Conservation (phyloP, 2,888 invertebrate species). For the Andrena camellia region DNA sequence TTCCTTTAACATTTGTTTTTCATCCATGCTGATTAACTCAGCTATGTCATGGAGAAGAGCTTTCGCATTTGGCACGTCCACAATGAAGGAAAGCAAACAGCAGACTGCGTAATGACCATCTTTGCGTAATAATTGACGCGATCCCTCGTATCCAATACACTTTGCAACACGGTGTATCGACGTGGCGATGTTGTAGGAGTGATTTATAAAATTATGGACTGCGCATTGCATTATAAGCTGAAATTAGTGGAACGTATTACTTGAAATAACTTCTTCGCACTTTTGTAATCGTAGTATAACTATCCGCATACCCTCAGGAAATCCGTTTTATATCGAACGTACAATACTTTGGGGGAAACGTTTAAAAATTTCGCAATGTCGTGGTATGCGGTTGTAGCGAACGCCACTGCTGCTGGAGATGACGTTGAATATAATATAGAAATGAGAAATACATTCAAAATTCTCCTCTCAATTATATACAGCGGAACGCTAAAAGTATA, state of each 20-base stretch:
- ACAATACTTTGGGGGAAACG: conserved; percentile 87
- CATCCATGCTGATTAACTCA: conserved; percentile 87
- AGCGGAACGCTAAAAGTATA: conserved; percentile 72
- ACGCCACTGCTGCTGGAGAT: conserved; percentile 85
- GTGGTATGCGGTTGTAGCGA: conserved; percentile 87
- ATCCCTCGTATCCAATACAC: conserved; percentile 90
- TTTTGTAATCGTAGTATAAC: not conserved
- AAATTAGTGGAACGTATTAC: conserved; percentile 77
- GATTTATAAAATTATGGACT: conserved; percentile 87
- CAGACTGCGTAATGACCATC: conserved; percentile 90
- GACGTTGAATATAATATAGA: conserved; percentile 87
- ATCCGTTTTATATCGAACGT: conserved; percentile 88
- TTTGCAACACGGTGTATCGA: conserved; percentile 88
- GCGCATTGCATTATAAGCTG: conserved; percentile 87
- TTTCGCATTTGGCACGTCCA: conserved; percentile 87
- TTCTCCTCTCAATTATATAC: conserved; percentile 82
- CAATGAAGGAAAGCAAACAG: conserved; percentile 87
- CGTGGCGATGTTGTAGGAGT: conserved; percentile 87
- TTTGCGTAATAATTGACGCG: conserved; percentile 89
- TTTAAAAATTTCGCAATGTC: conserved; percentile 87
- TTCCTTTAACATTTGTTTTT: conserved; percentile 88
- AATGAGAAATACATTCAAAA: conserved; percentile 88
- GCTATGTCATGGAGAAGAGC: conserved; percentile 89
- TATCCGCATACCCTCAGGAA: conserved; percentile 80
- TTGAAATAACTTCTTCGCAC: not conserved